Base-by-base conservation (phyloP, 1,140 invertebrate species). In the Hestina assimilis region DNA sequence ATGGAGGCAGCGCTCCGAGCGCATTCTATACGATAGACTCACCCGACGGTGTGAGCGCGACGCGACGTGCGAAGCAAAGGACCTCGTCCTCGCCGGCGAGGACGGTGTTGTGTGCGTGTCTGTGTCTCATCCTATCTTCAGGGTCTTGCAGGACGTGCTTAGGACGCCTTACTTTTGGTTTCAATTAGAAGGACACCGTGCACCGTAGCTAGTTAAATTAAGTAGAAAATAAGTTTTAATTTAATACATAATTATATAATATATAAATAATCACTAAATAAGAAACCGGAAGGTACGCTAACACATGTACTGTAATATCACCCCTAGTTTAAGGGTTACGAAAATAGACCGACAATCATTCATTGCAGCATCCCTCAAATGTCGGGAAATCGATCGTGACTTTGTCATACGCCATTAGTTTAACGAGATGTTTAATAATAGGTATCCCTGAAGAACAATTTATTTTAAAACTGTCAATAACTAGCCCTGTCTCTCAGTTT, bases 341-440 rank as follows among this genome's bases (percentile, higher is more conserved):
- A 72, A 75, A 75, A 80, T 75, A 75, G 69, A 66, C 21, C 19
- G 38, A 53, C 38, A 57, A 52, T 63, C 58, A 69, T 56, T 65
- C 55, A 58, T 31, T 19, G 38, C 14, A 45, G 26, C 46, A 58
- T 58, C 46, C 55, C 47, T 58, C 24, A 51, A 48, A 41, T 43
- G 33, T 50, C 21, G 29, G 68, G 68, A 75, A 72, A 77, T 74
- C 63, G 52, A 45, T 70, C 43, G 60, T 66, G 59, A 64, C 66
- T 38, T n/a, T 24, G 28, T 20, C 40, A n/a, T n/a, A 23, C 9
- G 15, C n/a, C 12, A 51, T 50, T 51, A 42, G 24, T 50, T 17
- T 19, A 1, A 17, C 0, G 2, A 38, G 4, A 8, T 28, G 2
- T 9, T 9, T 4, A 1, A 28, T 9, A n/a, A 3, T 9, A 28